phyloP scores from a whole-genome alignment of 2,888 invertebrate genomes.

The Cordilura impudica region DNA sequence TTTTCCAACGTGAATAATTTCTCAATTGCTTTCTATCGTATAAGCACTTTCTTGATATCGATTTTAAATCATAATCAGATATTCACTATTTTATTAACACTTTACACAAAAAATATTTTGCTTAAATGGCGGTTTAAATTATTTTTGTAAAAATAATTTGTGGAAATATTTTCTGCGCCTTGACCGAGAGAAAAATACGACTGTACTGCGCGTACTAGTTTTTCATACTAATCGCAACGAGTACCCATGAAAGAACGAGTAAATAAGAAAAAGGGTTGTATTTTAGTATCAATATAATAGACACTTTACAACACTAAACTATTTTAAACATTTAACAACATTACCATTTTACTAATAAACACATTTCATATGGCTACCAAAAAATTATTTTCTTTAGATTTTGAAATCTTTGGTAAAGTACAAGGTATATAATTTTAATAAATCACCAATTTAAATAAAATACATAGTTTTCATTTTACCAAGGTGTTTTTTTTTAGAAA shows the following conservation, averaged over 20 bases:
- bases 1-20: slow-evolving; percentile 62
- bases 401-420: slow-evolving; percentile 73
- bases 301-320: slow-evolving; percentile 29
- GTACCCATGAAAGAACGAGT: slow-evolving; percentile 7
- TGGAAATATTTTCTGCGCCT: slow-evolving; percentile 53
- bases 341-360: neutral
- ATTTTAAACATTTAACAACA: slow-evolving; percentile 15
- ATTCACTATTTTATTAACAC: neutral
- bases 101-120: neutral
- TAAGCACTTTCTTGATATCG: neutral
- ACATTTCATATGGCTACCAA: slow-evolving; percentile 30
- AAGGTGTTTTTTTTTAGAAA: no score
- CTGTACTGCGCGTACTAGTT: slow-evolving; percentile 52
- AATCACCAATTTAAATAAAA: no score
- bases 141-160: slow-evolving; percentile 26
- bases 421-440: slow-evolving; percentile 69
- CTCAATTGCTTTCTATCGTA: slow-evolving; percentile 25
- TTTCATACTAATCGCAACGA: slow-evolving; percentile 30
- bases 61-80: neutral
- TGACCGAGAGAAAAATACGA: slow-evolving; percentile 57
- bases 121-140: slow-evolving; percentile 21
- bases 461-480: no score
- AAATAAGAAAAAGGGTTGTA: neutral
- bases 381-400: slow-evolving; percentile 66
- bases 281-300: neutral